phyloP scores from a whole-genome alignment of 2,888 invertebrate genomes.

The Orchesellides sinensis region DNA sequence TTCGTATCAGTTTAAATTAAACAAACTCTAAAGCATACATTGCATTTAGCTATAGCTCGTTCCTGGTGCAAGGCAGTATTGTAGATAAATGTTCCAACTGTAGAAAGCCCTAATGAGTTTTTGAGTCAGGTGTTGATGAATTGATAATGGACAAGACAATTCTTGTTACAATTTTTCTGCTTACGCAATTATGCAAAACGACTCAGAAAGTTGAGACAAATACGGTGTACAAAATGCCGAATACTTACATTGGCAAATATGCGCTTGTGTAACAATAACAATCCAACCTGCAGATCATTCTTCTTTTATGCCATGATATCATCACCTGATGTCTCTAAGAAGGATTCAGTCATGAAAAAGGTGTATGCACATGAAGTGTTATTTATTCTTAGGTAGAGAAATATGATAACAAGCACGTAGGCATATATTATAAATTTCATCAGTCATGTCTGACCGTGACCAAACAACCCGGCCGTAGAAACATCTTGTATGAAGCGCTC shows the following conservation, averaged over 20 bases:
- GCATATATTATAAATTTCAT: slow-evolving; percentile 40
- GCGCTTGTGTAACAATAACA: no score
- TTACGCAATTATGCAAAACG: no score
- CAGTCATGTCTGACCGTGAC: slow-evolving; percentile 46
- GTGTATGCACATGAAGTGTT: no score
- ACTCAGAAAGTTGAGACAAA: background rate
- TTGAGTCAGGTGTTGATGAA: slow-evolving; percentile 29
- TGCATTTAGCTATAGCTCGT: background rate
- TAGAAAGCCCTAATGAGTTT: background rate
- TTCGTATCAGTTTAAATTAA: background rate
- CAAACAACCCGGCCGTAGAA: slow-evolving; percentile 41
- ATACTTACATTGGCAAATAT: background rate
- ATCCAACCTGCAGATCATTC: no score
- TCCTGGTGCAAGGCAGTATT: slow-evolving; percentile 15
- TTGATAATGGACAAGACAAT: slow-evolving; percentile 18
- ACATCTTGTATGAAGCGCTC: no score
- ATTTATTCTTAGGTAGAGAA: slow-evolving; percentile 15
- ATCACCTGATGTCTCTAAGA: background rate
- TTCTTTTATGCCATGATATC: background rate
- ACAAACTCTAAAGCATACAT: background rate
- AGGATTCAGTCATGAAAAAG: background rate
- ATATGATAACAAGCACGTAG: slow-evolving; percentile 21
- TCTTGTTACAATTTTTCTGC: slow-evolving; percentile 5
- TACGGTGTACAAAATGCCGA: background rate
- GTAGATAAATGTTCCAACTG: no score